Evolutionary conservation across 2,113 vertebrate species (phyloP).

Genomic region (Speoplatyrhinus poulsoni): DNA sequence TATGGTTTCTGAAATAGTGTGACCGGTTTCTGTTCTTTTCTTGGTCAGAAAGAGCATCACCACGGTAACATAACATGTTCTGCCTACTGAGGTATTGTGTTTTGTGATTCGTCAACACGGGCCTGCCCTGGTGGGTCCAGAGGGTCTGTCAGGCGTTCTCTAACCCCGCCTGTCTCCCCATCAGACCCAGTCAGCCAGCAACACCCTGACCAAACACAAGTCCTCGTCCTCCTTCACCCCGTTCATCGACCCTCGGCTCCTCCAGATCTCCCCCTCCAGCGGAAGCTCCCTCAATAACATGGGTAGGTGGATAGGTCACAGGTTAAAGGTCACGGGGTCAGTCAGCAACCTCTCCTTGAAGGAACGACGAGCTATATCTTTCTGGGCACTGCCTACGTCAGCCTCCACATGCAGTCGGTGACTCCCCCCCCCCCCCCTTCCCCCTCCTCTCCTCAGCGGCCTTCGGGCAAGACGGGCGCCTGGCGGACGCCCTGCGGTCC

Average conservation of each 20-base stretch:
- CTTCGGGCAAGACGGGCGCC: constrained; percentile 89
- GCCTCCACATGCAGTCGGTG: not conserved
- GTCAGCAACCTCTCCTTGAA: not conserved
- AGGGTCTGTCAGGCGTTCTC: not conserved
- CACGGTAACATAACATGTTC: too few relatives aligned
- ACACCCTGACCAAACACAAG: constrained; percentile 99
- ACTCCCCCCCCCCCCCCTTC: not conserved
- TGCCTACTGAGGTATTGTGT: too few relatives aligned
- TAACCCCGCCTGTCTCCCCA: constrained; percentile 44
- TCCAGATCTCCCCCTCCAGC: constrained; percentile 97
- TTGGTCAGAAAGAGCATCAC: too few relatives aligned
- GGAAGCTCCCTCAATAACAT: constrained; percentile 94
- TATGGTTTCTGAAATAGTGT: too few relatives aligned
- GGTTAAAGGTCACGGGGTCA: too few relatives aligned
- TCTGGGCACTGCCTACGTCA: too few relatives aligned
- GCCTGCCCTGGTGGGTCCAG: too few relatives aligned
- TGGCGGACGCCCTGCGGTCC: constrained; percentile 86
- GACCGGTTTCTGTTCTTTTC: too few relatives aligned
- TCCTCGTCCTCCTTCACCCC: constrained; percentile 99
- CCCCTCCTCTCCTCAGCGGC: constrained; percentile 71
- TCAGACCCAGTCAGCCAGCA: constrained; percentile 96
- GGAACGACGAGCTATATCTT: too few relatives aligned
- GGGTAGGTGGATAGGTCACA: constrained; percentile 74
- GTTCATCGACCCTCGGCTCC: constrained; percentile 97
- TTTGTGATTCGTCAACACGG: too few relatives aligned